Base-by-base conservation (phyloP, 92 coral and sea anemone genomes). In the Palythoa grandis region DNA sequence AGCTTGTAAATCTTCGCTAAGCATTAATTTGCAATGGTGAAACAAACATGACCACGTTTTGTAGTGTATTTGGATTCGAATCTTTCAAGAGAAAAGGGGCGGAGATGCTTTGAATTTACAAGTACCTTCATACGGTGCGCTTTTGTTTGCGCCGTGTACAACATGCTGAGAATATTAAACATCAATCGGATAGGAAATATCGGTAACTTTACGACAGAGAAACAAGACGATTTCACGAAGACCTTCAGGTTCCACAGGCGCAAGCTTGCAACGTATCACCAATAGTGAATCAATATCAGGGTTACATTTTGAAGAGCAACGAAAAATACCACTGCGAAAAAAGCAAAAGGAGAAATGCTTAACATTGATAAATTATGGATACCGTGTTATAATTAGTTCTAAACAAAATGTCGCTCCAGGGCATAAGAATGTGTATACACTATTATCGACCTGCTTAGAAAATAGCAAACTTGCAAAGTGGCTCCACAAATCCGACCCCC, bases 401-500 rank as follows among this genome's bases (percentile, higher is more conserved):
- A 79, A 79, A 80, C 60, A 80, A 66, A 16, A 7, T 47, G 43
- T 13, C 43, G 85, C 85, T 80, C 22, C 40, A 48, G 74, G 85
- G 74, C 74, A 66, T 19, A 39, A 80, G n/a, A 47, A 66, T 6
- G 20, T 67, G 63, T 65, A 67, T 13, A 52, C 74, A 80, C 74
- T 52, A 25, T 80, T 47, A 79, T 40, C 10, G 63, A 80, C 60
- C 75, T 80, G 85, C 66, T 66, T 66, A 47, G 75, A 47, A 79
- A 67, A 65, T 48, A 80, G 66, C 61, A 80, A 80, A 65, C 66
- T 66, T 80, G 85, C 40, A 63, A 80, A 80, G 60, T 65, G 85
- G 85, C 85, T 70, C 85, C 85, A 80, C 74, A 47, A 2, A 80
- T 43, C 25, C 40, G 85, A 12, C 85, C 85, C 74, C 85, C 85